Base-by-base conservation (phyloP, 2,113 vertebrate genomes). In the Aldabrachelys gigantea region DNA sequence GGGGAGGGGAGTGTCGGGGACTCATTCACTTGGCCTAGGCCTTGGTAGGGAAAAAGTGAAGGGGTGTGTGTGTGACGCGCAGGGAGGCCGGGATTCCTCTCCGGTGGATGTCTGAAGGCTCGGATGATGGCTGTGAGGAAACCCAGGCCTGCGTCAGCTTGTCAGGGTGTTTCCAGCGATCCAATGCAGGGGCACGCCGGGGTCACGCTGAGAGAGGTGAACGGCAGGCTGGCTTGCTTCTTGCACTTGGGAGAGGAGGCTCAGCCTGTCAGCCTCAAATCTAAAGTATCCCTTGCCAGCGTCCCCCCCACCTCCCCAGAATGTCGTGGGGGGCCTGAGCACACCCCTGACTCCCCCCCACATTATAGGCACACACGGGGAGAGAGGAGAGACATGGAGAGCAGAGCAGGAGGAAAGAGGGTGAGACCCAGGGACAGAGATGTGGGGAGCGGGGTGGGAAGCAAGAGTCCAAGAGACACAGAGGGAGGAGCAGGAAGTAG, bases 381-480 rank as follows among this genome's bases (percentile, higher is more conserved):
- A 49, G 89, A 82, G 54, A 89, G 31, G 27, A 47, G 76, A 31
- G 38, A 62, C 80, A 84, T 47, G 81, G 41, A 90, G 80, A 88
- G 38, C 83, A 80, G 72, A 79, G 11, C 52, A 56, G 65, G n/a
- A 85, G 21, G 65, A 38, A n/a, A 69, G 35, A 19, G 35, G 65
- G 35, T n/a, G 35, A 69, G 35, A 69, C 31, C 54, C 56, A 59
- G 59, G 85, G 76, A 93, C 80, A 75, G 80, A 78, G 78, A 79
- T 19, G n/a, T 25, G 41, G 89, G 86, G 56, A 52, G 17, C 19
- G 41, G 24, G 27, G 25, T 91, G 80, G 54, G 86, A 75, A 82
- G 93, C 87, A 90, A 91, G 52, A 84, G 97, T 97, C 95, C 88
- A 96, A 97, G 97, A 98, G 97, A 97, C 95, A 98, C 96, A 97